A percentile compares a stretch with the other conserved stretches of the same genome.
Conservation (phyloP, 2,113 vertebrate genomes). For the Rhombomys opimus region DNA sequence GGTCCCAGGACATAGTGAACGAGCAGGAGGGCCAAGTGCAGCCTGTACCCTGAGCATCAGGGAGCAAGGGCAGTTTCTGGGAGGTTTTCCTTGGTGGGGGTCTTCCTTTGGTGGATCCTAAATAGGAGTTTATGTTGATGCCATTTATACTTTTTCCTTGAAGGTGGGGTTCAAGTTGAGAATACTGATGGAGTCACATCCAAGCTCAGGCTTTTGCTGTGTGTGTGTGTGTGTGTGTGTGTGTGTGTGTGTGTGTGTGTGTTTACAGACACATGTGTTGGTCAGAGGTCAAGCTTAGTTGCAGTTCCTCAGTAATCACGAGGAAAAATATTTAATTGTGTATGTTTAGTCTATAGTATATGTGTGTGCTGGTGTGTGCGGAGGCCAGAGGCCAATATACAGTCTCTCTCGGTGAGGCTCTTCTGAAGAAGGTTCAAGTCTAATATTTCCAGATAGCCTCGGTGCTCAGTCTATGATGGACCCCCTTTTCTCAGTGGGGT, state of each 20-base stretch:
- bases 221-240: too few species aligned
- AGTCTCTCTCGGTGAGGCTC: background rate
- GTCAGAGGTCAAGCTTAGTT: background rate
- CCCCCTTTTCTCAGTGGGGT: too few species aligned
- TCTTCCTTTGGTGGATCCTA: too few species aligned
- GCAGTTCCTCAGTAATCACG: too few species aligned
- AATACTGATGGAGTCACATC: background rate
- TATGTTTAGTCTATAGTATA: background rate
- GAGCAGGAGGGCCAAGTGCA: background rate
- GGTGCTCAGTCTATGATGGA: too few species aligned
- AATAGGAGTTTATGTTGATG: background rate
- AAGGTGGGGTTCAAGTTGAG: background rate
- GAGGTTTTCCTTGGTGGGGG: background rate
- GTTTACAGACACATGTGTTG: background rate
- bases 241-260: too few species aligned
- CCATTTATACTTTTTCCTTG: background rate
- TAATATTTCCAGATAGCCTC: too few species aligned
- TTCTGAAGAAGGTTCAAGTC: too few species aligned
- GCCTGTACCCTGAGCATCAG: background rate
- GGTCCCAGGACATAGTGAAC: accelerated
- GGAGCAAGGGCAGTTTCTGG: background rate
- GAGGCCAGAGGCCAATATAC: background rate
- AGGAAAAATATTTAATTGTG: background rate
- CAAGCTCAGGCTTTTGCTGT: background rate
- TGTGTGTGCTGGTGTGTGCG: background rate